Conservation (phyloP, 2,797 vertebrate species). For the Siniperca obscura region DNA sequence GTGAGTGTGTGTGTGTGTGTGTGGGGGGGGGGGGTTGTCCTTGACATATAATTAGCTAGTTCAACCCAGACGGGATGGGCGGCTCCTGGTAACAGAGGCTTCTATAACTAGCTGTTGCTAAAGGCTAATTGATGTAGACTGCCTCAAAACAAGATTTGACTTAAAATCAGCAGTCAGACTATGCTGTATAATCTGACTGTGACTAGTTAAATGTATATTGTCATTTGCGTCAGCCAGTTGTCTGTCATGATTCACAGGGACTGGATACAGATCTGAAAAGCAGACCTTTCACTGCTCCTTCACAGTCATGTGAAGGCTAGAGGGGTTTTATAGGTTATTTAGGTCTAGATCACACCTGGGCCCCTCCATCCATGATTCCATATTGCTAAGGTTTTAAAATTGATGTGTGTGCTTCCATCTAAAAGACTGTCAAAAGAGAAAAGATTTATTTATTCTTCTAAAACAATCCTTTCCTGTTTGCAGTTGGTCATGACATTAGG, state of each 20-base stretch:
- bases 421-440: conserved; percentile 51
- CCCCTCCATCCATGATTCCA: conserved; percentile 40
- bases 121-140: conserved; percentile 47
- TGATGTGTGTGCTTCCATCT: conserved; percentile 58
- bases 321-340: conserved; percentile 73
- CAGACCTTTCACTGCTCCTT: conserved; percentile 25
- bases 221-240: conserved; percentile 13
- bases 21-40: conserved; percentile 79
- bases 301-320: conserved; percentile 61
- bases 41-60: conserved; percentile 86
- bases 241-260: conserved; percentile 26
- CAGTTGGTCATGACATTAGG: conserved; percentile 35
- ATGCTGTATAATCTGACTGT: conserved; percentile 17
- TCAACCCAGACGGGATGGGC: conserved; percentile 68
- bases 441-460: conserved; percentile 61
- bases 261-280: conserved; percentile 37
- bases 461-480: conserved; percentile 52
- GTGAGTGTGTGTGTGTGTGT: conserved; percentile 14
- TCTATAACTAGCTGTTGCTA: conserved; percentile 75
- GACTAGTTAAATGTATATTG: conserved; percentile 22
- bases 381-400: conserved; percentile 50
- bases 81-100: conserved; percentile 54
- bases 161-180: conserved; percentile 21
- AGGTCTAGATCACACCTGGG: conserved; percentile 71
- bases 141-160: conserved; percentile 24